Percentiles rank a stretch among this genome's conserved stretches.
Conservation (phyloP, 2,797 vertebrate genomes). For the Sebastes nivosus region DNA sequence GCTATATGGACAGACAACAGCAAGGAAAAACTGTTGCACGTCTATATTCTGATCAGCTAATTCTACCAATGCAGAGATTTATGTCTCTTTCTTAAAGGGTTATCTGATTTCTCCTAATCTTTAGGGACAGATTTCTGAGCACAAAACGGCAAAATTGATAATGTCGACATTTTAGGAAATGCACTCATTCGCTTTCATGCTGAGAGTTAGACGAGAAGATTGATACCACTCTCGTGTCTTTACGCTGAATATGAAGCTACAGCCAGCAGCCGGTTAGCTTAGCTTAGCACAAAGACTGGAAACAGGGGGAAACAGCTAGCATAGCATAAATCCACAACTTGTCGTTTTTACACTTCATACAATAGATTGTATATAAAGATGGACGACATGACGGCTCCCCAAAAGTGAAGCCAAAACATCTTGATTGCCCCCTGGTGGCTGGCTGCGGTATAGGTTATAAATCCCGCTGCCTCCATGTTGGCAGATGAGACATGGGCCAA, state of each 20-base stretch:
- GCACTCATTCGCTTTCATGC: background rate
- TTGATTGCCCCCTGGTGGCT: too few species aligned
- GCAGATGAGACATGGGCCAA: too few species aligned
- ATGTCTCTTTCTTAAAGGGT: constrained; percentile 17
- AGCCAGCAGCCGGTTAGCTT: background rate
- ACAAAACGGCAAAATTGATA: constrained; percentile 5
- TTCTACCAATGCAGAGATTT: constrained; percentile 21
- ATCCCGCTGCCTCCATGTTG: too few species aligned
- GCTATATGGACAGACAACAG: constrained; percentile 25
- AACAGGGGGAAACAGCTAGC: background rate
- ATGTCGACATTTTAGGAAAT: background rate
- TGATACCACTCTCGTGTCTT: background rate
- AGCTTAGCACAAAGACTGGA: background rate
- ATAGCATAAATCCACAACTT: background rate
- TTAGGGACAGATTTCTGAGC: background rate
- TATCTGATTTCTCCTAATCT: constrained; percentile 21
- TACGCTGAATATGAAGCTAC: background rate
- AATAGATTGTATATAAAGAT: too few species aligned
- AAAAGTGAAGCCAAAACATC: too few species aligned
- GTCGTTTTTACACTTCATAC: background rate
- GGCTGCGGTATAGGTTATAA: too few species aligned
- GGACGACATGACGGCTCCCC: too few species aligned
- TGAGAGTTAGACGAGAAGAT: background rate
- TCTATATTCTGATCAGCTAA: constrained; percentile 36
- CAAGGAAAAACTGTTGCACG: constrained; percentile 32